phyloP scores from a whole-genome alignment of 2,797 vertebrate species.

The Anguilla megastoma region DNA sequence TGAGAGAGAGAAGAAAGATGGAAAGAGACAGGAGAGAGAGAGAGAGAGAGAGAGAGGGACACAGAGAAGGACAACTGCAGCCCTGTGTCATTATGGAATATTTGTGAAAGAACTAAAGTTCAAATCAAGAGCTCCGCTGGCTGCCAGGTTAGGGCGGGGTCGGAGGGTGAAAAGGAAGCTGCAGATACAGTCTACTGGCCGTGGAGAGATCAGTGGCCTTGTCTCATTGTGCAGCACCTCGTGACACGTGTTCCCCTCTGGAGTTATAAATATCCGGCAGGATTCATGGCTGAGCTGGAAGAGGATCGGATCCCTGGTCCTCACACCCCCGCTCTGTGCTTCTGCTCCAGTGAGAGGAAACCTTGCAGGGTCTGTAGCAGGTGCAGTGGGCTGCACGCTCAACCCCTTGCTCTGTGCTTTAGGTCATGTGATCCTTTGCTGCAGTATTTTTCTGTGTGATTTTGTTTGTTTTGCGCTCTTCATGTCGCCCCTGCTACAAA shows the following conservation, averaged over 20 bases:
- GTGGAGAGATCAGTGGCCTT: neutral
- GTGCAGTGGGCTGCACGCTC: neutral
- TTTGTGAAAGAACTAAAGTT: neutral
- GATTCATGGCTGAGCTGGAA: neutral
- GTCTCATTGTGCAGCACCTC: neutral
- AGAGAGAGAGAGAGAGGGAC: constrained; percentile 6
- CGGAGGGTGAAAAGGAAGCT: neutral
- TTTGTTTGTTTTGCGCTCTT: no score
- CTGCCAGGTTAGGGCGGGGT: no score
- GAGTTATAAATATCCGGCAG: neutral
- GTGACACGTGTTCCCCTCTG: neutral
- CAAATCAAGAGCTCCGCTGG: neutral
- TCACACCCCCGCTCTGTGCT: neutral
- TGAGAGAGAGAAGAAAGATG: neutral
- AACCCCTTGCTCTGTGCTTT: neutral
- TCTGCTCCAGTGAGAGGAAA: neutral
- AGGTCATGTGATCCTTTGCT: neutral
- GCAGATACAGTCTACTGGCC: neutral
- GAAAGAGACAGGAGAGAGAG: neutral
- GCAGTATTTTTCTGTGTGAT: neutral
- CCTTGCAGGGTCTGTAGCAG: neutral
- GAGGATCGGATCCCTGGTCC: neutral
- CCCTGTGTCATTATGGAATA: neutral
- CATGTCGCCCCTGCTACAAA: neutral
- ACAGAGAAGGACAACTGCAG: neutral